Base-by-base conservation (phyloP, 2,888 invertebrate species). In the Lasiommata megera region DNA sequence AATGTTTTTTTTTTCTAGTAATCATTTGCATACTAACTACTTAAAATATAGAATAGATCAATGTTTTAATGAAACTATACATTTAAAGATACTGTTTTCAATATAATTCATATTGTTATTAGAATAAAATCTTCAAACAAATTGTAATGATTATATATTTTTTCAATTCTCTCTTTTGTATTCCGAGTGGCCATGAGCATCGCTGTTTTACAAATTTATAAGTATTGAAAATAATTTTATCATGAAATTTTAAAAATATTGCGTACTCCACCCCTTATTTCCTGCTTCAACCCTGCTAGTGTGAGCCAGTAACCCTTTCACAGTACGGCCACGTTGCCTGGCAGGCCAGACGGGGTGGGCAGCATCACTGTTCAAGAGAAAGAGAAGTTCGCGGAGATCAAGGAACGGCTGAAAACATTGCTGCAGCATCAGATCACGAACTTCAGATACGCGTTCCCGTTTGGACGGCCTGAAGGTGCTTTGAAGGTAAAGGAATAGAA, bases 371-470 rank as follows among this genome's bases (percentile, higher is more conserved):
- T 97, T 74, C 98, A 98, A 81, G 99, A 99, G 85, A 98, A 98
- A 84, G 98, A 98, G 77, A 97, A 97, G 82, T 99, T 99, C 82
- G 97, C 97, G 62, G 98, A 98, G 82, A 97, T 99, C 77, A 99
- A 99, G 84, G 99, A 99, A 77, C 93, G 99, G 63, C 92, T 99
- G 67, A 94, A 97, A 74, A 94, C 96, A 72, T 92, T 99, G 66
- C 92, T 99, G 68, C 99, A 99, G 88, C 96, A 97, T 87, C 99
- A 99, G 93, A 99, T 99, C 75, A 99, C 99, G 23, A 98, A 99
- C 93, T 99, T 99, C 92, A 95, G 98, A 89, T 99, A 96, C 81
- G 98, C 98, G 79, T 99, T 99, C 92, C 99, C 99, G 62, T 99
- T 99, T 83, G 99, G 99, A 63, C 93, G 99, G 72, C 99, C 99